A percentile compares a stretch with the other conserved stretches of the same genome.
phyloP scores from a whole-genome alignment of 2,888 invertebrate genomes.

The Aporophyla nigra region DNA sequence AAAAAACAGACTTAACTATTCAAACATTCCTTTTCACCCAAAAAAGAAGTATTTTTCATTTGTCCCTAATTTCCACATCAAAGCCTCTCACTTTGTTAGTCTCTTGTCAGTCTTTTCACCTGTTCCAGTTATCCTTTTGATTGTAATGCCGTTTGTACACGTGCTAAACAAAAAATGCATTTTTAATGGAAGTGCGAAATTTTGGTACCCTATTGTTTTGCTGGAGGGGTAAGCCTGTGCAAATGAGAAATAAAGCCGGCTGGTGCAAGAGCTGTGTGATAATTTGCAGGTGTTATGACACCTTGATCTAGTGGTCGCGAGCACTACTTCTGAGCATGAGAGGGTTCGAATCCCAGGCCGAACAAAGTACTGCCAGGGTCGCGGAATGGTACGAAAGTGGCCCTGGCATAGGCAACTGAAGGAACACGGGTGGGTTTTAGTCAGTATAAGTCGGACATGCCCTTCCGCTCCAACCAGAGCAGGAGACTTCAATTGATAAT shows the following conservation, averaged over 20 bases:
- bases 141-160: conserved; percentile 50
- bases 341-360: too few relatives aligned
- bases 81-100: conserved; percentile 22
- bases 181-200: conserved; percentile 13
- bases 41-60: conserved; percentile 37
- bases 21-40: conserved; percentile 47
- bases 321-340: too few relatives aligned
- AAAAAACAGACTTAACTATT: conserved; percentile 65
- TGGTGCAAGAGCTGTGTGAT: neutral
- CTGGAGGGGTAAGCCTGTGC: neutral
- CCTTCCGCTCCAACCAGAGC: too few relatives aligned
- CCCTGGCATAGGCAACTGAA: too few relatives aligned
- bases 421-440: too few relatives aligned
- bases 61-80: conserved; percentile 45
- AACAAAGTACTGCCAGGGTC: too few relatives aligned
- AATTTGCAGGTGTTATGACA: neutral
- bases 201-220: conserved; percentile 21
- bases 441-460: too few relatives aligned
- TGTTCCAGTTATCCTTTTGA: conserved; percentile 38
- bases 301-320: neutral
- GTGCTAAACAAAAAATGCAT: conserved; percentile 32
- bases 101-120: conserved; percentile 14
- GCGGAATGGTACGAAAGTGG: too few relatives aligned
- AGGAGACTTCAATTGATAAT: too few relatives aligned
- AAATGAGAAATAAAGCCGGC: conserved; percentile 14